These are phyloP conservation scores for Heterochromis multidens DNA, from an alignment of 2,113 vertebrate genomes.

Conservation along the genomic window DNA sequence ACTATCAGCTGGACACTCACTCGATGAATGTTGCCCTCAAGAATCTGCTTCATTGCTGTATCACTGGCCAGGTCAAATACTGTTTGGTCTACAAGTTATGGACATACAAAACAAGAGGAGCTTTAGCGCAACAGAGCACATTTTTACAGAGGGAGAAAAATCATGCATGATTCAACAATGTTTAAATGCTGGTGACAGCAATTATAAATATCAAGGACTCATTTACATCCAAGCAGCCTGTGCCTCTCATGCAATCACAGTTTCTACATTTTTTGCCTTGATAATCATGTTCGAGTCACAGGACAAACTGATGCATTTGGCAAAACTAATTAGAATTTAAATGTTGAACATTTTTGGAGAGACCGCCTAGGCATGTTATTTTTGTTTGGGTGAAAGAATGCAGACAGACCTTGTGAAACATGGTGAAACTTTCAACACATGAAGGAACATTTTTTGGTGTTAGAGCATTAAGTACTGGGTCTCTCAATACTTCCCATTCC, in stretches of 20 bases:
- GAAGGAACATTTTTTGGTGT: not conserved
- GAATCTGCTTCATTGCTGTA: conserved; percentile 84
- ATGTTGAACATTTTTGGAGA: not conserved
- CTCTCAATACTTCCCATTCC: not conserved
- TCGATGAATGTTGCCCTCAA: conserved; percentile 77
- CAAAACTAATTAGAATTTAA: not conserved
- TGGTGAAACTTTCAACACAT: not conserved
- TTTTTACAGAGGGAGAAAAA: not conserved
- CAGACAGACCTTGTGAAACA: not conserved
- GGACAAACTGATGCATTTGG: not conserved
- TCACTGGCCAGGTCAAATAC: conserved; percentile 87
- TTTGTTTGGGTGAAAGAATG: not conserved
- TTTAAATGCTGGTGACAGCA: not conserved
- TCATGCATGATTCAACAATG: not conserved
- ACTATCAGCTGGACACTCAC: conserved; percentile 63
- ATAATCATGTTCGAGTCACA: not conserved
- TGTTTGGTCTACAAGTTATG: conserved; percentile 81
- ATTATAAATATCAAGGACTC: not conserved
- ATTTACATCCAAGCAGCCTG: not conserved
- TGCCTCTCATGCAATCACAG: not conserved
- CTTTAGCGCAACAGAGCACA: not conserved
- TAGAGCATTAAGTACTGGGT: not conserved
- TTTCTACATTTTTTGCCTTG: not conserved
- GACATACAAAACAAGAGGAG: not conserved
- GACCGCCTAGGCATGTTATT: not conserved